A percentile compares a stretch with the other conserved stretches of the same genome.
These are phyloP conservation scores for Macrophya alboannulata DNA, from an alignment of 2,888 invertebrate genomes.

Conservation along the genomic window DNA sequence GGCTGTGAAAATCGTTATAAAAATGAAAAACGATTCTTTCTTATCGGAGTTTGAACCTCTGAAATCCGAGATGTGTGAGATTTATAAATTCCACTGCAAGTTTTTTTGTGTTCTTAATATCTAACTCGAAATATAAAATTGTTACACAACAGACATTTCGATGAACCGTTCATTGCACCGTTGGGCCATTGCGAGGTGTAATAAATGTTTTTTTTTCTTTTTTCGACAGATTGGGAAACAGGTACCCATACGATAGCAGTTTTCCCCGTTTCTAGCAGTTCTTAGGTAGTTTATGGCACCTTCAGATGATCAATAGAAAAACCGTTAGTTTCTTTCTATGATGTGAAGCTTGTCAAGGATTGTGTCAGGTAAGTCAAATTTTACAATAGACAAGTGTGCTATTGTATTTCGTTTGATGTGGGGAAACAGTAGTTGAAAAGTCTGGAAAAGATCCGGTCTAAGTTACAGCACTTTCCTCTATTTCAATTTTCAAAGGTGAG, in stretches of 20 bases:
- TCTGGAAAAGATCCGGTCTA: not conserved
- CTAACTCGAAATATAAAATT: too few species aligned
- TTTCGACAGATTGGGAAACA: not conserved
- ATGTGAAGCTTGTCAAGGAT: slow-evolving; percentile 11
- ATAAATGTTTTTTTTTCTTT: not conserved
- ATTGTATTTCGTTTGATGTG: not conserved
- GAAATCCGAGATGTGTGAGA: too few species aligned
- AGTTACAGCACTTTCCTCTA: not conserved
- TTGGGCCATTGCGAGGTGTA: too few species aligned
- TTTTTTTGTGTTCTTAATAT: too few species aligned
- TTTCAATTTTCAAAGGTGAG: not conserved
- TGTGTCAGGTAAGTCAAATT: not conserved
- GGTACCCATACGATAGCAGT: not conserved
- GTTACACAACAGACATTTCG: not conserved
- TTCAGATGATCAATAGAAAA: not conserved
- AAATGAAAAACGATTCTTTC: too few species aligned
- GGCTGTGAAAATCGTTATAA: too few species aligned
- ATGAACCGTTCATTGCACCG: not conserved
- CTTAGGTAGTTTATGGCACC: not conserved
- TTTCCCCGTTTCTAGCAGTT: not conserved
- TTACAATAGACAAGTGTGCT: not conserved
- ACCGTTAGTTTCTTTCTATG: not conserved
- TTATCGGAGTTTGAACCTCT: too few species aligned
- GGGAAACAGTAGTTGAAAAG: not conserved
- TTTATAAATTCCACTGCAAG: too few species aligned